These are phyloP conservation scores for Hydrocynus forskahlii DNA, from an alignment of 2,797 vertebrate genomes.

Conservation along the genomic window DNA sequence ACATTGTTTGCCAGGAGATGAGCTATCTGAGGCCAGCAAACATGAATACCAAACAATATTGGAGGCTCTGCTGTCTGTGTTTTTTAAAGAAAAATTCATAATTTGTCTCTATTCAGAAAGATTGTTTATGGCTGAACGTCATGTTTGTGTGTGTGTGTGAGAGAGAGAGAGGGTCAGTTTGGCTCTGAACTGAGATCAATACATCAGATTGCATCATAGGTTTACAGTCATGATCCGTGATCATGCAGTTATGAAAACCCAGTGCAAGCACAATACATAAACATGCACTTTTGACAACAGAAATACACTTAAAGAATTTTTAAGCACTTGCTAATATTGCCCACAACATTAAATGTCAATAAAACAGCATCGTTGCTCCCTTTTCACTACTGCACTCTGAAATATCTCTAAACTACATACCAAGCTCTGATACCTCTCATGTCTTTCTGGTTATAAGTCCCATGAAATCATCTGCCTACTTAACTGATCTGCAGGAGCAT, in stretches of 20 bases:
- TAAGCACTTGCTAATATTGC: neutral
- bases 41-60: neutral
- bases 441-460: no score
- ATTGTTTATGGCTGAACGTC: neutral
- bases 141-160: neutral
- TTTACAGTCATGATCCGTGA: conserved; percentile 52
- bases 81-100: neutral
- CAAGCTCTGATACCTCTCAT: no score
- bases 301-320: conserved; percentile 19
- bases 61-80: neutral
- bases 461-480: no score
- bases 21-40: neutral
- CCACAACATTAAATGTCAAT: neutral
- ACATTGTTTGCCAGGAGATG: neutral
- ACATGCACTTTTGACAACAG: neutral
- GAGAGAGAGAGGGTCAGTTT: conserved; percentile 35
- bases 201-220: conserved; percentile 50
- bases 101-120: neutral
- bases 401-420: no score
- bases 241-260: conserved; percentile 44
- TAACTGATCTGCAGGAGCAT: no score
- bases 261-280: neutral
- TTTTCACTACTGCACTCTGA: no score
- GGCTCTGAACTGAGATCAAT: conserved; percentile 56
- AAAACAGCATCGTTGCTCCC: neutral